Conservation (phyloP, 2,113 vertebrate species). For the Trogon melanurus region DNA sequence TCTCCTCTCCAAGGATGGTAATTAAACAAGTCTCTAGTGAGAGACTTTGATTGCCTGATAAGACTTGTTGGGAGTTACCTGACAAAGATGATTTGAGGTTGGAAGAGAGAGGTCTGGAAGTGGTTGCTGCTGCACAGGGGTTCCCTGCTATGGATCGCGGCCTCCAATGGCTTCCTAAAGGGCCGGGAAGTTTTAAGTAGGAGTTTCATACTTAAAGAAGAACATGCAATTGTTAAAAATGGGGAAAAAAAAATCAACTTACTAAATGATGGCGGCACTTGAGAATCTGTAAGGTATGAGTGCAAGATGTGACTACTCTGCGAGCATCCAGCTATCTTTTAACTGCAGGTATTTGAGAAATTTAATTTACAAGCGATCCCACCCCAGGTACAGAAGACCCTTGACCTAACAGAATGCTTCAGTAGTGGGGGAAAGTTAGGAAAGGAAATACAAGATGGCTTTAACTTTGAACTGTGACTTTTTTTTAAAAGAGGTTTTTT, state of each 20-base stretch:
- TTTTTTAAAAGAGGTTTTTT: neutral
- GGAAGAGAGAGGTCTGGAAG: neutral
- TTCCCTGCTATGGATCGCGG: neutral
- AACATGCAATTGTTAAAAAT: neutral
- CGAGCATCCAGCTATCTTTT: neutral
- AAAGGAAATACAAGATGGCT: neutral
- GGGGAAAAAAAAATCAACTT: neutral
- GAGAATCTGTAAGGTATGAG: neutral
- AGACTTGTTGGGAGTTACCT: constrained; percentile 41
- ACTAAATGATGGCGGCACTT: neutral
- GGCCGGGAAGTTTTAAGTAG: neutral
- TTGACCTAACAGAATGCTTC: neutral
- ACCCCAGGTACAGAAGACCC: neutral
- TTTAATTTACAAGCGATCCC: neutral
- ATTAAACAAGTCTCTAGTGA: constrained; percentile 23
- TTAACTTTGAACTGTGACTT: neutral
- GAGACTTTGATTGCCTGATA: constrained; percentile 40
- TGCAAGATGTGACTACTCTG: neutral
- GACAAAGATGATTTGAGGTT: neutral
- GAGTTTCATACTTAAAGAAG: neutral
- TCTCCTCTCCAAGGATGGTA: constrained; percentile 28
- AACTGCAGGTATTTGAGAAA: neutral
- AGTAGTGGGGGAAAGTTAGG: neutral
- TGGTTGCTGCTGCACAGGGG: neutral
- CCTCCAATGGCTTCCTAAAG: neutral